Conservation (phyloP, 2,888 invertebrate genomes). For the Minunthozetes semirufus region DNA sequence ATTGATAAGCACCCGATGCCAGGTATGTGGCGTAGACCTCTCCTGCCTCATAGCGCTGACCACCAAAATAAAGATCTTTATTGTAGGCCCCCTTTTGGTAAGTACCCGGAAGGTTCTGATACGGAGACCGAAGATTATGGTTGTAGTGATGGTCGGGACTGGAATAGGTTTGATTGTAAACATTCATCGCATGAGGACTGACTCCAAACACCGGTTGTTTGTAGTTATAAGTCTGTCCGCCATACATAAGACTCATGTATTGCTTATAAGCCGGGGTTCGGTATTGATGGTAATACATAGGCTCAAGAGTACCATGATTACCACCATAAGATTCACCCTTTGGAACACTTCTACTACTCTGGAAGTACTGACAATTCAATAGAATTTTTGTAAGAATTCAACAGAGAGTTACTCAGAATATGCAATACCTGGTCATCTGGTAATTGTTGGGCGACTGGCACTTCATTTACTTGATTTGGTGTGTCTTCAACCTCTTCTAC, state of each 20-base stretch:
- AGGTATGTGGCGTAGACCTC: conserved; percentile 18
- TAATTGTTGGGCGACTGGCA: no score
- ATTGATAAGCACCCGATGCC: conserved; percentile 8
- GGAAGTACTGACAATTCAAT: no score
- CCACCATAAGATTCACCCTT: not conserved
- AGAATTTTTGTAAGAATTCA: no score
- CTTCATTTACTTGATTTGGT: no score
- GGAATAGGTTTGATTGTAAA: not conserved
- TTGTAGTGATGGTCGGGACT: not conserved
- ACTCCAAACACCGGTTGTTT: not conserved
- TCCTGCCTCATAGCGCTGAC: not conserved
- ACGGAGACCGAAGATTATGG: not conserved
- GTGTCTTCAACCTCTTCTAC: no score
- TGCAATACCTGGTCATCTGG: no score
- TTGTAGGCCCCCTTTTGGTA: not conserved
- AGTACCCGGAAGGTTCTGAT: conserved; percentile 25
- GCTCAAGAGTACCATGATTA: not conserved
- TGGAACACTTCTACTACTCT: not conserved
- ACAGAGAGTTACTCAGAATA: no score
- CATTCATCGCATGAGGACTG: not conserved
- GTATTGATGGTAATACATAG: not conserved
- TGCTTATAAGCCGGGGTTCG: not conserved
- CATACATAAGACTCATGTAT: not conserved
- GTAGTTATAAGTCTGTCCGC: not conserved
- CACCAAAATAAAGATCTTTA: not conserved